Evolutionary conservation across 2,888 invertebrate species (phyloP).

Genomic region (Galeopsomyia nigrocyanea): DNA sequence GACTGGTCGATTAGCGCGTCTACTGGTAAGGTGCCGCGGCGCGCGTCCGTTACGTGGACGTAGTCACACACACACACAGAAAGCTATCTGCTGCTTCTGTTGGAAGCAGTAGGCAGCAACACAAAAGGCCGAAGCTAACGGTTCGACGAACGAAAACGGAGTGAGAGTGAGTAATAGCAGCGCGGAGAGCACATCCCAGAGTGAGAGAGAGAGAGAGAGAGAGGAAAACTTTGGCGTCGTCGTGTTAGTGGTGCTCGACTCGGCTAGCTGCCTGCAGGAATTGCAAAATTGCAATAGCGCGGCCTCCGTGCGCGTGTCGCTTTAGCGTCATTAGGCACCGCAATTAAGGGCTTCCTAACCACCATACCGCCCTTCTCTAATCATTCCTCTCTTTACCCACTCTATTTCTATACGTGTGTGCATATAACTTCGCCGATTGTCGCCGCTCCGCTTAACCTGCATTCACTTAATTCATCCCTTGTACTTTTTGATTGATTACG

Average conservation of each 20-base stretch:
- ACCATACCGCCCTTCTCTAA: neutral
- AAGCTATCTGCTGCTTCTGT: neutral
- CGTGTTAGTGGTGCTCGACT: too few species aligned
- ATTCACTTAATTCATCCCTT: too few species aligned
- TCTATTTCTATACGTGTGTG: neutral
- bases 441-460: too few species aligned
- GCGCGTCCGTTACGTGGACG: neutral
- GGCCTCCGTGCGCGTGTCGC: neutral
- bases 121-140: conserved; percentile 5
- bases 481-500: too few species aligned
- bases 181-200: neutral
- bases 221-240: conserved; percentile 19
- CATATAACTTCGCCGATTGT: too few species aligned
- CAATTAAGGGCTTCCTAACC: conserved; percentile 22
- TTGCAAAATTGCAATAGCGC: conserved; percentile 38
- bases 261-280: conserved; percentile 6
- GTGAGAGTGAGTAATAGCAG: conserved; percentile 30
- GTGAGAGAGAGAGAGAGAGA: too few species aligned
- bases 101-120: neutral
- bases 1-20: neutral
- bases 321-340: conserved; percentile 31
- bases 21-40: neutral
- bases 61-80: neutral
- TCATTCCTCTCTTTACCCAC: conserved; percentile 6
- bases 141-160: conserved; percentile 5